A percentile compares a stretch with the other conserved stretches of the same genome.
These are phyloP conservation scores for Leptatherina wallacei DNA, from an alignment of 2,797 vertebrate genomes.

Conservation along the genomic window DNA sequence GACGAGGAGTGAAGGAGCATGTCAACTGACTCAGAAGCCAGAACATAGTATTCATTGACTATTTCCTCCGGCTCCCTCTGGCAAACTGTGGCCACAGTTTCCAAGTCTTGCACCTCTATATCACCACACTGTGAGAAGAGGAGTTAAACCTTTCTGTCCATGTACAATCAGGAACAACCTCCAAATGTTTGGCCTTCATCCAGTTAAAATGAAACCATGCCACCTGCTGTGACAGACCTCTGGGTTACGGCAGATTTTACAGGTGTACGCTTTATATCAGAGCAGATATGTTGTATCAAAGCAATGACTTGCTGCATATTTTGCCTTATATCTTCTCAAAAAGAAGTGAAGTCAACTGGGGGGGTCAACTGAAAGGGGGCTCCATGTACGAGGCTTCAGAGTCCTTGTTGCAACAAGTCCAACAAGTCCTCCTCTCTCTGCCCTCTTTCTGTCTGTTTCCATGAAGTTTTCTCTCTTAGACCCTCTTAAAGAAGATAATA, in stretches of 20 bases:
- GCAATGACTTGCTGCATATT: not conserved
- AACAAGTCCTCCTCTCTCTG: not conserved
- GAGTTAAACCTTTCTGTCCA: not conserved
- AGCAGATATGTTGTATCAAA: not conserved
- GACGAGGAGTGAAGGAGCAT: slow-evolving; percentile 55
- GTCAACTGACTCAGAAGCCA: slow-evolving; percentile 61
- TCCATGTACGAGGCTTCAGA: too few species aligned
- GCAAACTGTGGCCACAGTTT: slow-evolving; percentile 64
- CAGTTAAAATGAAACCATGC: not conserved
- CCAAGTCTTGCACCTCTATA: slow-evolving; percentile 60
- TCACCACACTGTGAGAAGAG: slow-evolving; percentile 41
- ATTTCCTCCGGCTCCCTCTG: slow-evolving; percentile 38
- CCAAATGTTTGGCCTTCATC: not conserved
- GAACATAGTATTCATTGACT: slow-evolving; percentile 70
- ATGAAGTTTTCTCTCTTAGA: too few species aligned
- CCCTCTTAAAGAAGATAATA: too few species aligned
- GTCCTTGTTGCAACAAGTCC: not conserved
- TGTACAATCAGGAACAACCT: not conserved
- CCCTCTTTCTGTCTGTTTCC: not conserved
- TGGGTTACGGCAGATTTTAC: not conserved
- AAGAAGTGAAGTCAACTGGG: too few species aligned
- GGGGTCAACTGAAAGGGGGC: not conserved
- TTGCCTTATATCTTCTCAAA: not conserved
- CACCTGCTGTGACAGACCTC: not conserved
- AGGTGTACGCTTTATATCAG: not conserved